These are phyloP conservation scores for Odontesthes bonariensis DNA, from an alignment of 2,113 vertebrate species.

Conservation along the genomic window DNA sequence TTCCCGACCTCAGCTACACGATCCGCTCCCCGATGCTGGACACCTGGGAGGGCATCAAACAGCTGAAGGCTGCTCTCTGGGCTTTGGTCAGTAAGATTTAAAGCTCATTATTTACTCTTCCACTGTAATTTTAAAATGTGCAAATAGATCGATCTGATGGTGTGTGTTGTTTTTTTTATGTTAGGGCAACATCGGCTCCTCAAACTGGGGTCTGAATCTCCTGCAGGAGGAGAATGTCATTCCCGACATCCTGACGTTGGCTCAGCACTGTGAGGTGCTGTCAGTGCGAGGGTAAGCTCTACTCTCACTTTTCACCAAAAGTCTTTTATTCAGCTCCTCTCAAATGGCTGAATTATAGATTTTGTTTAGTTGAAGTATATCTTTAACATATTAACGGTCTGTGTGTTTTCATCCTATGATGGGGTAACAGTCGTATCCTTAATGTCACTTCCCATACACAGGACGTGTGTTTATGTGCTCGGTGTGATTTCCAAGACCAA, in stretches of 20 bases:
- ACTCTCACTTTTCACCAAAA: too few relatives aligned
- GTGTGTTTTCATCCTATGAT: background rate
- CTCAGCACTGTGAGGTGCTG: constrained; percentile 95
- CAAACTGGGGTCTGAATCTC: constrained; percentile 98
- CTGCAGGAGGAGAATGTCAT: constrained; percentile 98
- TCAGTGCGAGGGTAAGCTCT: constrained; percentile 92
- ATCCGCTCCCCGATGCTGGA: constrained; percentile 95
- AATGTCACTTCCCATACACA: constrained; percentile 52
- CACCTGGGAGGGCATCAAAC: constrained; percentile 98
- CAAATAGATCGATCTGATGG: background rate
- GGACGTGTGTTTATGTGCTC: constrained; percentile 95
- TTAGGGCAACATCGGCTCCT: constrained; percentile 97
- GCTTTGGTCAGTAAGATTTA: constrained; percentile 88
- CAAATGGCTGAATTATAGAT: background rate
- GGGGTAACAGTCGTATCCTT: background rate
- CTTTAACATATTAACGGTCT: background rate
- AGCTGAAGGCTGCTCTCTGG: constrained; percentile 97
- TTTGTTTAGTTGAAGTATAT: background rate
- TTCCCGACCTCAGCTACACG: constrained; percentile 95
- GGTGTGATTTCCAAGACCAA: constrained; percentile 96
- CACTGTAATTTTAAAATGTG: background rate
- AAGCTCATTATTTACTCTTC: background rate
- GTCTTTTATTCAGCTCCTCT: background rate
- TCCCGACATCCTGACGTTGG: constrained; percentile 93
- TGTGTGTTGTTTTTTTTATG: constrained; percentile 49